Evolutionary conservation across 2,797 vertebrate species (phyloP).

Genomic region (Parotocinclus haroldoi): DNA sequence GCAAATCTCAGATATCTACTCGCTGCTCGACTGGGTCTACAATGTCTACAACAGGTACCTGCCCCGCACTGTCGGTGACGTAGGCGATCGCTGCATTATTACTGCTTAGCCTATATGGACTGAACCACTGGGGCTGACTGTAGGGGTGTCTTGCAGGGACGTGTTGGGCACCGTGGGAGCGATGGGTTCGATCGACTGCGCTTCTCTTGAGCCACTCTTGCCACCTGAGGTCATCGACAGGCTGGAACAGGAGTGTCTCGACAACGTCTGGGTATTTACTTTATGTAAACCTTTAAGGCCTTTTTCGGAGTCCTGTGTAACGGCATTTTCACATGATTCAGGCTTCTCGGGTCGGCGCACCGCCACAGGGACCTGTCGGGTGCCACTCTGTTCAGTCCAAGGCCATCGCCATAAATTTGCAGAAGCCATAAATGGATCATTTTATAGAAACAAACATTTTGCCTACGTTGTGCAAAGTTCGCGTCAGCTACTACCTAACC

Average conservation of each 20-base stretch:
- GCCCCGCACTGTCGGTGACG: neutral
- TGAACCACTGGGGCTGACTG: constrained; percentile 9
- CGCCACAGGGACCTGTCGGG: too few relatives aligned
- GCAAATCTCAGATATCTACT: constrained; percentile 83
- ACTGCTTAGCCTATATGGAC: neutral
- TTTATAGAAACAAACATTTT: too few relatives aligned
- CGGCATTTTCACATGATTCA: too few relatives aligned
- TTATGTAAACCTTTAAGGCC: too few relatives aligned
- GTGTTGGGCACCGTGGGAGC: constrained; percentile 80
- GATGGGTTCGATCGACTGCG: constrained; percentile 71
- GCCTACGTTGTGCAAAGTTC: too few relatives aligned
- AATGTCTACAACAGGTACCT: constrained; percentile 86
- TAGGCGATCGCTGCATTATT: too few relatives aligned
- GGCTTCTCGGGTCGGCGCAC: too few relatives aligned
- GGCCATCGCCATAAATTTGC: too few relatives aligned
- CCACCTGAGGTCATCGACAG: constrained; percentile 73
- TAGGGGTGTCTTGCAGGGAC: constrained; percentile 69
- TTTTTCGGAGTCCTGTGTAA: too few relatives aligned
- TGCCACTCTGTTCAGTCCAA: too few relatives aligned
- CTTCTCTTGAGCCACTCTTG: constrained; percentile 78
- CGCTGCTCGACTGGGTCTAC: constrained; percentile 88
- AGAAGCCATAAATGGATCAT: too few relatives aligned
- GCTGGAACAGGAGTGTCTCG: constrained; percentile 83
- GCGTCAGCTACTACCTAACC: too few relatives aligned
- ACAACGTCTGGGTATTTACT: constrained; percentile 76